Evolutionary conservation across 2,888 invertebrate genomes (phyloP), one percentile per base, ranked within the genome.

Genomic region (Heliconius hortense): DNA sequence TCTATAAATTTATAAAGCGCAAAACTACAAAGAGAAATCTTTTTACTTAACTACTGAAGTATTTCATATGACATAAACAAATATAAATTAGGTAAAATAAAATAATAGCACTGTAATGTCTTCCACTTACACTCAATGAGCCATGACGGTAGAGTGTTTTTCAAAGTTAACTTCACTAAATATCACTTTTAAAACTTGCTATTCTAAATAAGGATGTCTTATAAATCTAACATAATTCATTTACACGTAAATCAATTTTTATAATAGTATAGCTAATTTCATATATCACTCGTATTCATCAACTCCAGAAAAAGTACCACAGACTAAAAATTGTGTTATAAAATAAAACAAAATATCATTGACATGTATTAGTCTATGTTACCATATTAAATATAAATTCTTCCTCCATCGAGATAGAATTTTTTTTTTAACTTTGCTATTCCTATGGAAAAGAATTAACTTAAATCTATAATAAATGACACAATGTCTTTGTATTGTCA

Each of bases 41-140:
- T 68, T 53, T 53, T 15, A n/a, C 28, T 28, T 5, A 53, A 53
- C 28, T 31, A 28, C 24, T 24, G 13, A 39, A 35, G 35, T 66
- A 15, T 15, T 72, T 13, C 26, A 21, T 10, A 15, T 56, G 63
- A 74, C 24, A 53, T 76, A 56, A 77, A 72, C 66, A 70, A 73
- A 72, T 64, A 77, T 31, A 72, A 77, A 78, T 78, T 76, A 75
- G 63, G 75, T 75, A 77, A 77, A 76, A 78, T 74, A 78, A 78
- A 79, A 62, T 72, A 73, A 56, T 74, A 77, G 74, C 62, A 70
- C 66, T 64, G 79, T 79, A 81, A 81, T 81, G 81, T 81, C 81
- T 80, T 76, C 80, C 77, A 82, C 82, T 82, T 82, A 82, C 82
- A 80, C 79, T 81, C 80, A 82, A 81, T 81, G 80, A 79, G 79